Evolutionary conservation across 2,888 invertebrate species (phyloP).

Genomic region (Caenorhabditis zanzibari): DNA sequence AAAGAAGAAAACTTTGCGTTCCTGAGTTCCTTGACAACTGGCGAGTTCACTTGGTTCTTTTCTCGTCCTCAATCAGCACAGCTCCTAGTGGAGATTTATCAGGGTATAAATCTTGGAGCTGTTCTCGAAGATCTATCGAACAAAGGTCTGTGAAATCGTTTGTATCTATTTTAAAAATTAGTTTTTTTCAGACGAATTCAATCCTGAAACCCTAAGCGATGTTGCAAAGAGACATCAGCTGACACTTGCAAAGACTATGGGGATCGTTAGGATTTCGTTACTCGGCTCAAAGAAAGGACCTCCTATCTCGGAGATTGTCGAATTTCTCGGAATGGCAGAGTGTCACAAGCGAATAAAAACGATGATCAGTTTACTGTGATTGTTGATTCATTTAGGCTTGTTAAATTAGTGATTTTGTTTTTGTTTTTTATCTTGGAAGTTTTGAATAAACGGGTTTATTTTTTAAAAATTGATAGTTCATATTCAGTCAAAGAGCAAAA

Average conservation of each 20-base stretch:
- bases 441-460: no score
- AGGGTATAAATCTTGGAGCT: constrained; percentile 9
- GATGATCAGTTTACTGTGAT: constrained; percentile 53
- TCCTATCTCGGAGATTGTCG: constrained; percentile 78
- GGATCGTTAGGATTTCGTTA: constrained; percentile 71
- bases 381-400: background rate
- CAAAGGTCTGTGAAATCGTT: background rate
- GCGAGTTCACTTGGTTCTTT: constrained; percentile 71
- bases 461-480: background rate
- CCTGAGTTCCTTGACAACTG: constrained; percentile 65
- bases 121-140: constrained; percentile 39
- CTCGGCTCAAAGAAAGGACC: constrained; percentile 79
- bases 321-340: constrained; percentile 77
- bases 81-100: background rate
- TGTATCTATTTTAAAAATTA: background rate
- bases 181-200: constrained; percentile 40
- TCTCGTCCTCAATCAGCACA: constrained; percentile 49
- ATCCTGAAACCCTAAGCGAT: constrained; percentile 20
- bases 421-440: background rate
- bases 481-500: constrained; percentile 8
- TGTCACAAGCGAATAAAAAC: constrained; percentile 59
- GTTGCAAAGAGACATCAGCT: constrained; percentile 56
- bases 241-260: constrained; percentile 61
- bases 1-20: constrained; percentile 75
- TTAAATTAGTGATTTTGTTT: background rate